phyloP scores from a whole-genome alignment of 1,140 invertebrate species.

The Scaptomyza montana region DNA sequence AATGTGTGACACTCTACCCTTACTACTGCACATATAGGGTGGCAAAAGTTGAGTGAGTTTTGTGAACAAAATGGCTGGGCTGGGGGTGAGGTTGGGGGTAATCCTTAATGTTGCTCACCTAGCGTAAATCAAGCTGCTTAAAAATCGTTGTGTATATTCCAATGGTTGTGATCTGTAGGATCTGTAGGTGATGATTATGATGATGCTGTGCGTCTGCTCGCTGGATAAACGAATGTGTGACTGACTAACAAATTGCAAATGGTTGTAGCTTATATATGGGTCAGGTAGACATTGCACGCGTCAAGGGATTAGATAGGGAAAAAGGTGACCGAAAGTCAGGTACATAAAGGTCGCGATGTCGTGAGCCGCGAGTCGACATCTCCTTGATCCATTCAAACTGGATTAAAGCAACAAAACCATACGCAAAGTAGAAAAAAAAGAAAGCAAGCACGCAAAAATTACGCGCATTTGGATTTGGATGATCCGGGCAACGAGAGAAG shows the following conservation, averaged over 20 bases:
- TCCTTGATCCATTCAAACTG: constrained; percentile 74
- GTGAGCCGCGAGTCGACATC: constrained; percentile 17
- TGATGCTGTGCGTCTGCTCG: constrained; percentile 44
- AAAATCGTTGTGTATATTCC: constrained; percentile 24
- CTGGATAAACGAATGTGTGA: constrained; percentile 48
- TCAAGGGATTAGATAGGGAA: constrained; percentile 64
- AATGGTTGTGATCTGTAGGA: constrained; percentile 17
- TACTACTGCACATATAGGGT: constrained; percentile 22
- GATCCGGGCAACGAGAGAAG: constrained; percentile 54
- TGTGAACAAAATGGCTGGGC: constrained; percentile 49
- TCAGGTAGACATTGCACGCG: constrained; percentile 69
- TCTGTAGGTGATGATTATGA: neutral
- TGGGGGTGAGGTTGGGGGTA: neutral
- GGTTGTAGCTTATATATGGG: constrained; percentile 55
- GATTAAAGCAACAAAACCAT: constrained; percentile 53
- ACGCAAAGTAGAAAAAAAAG: constrained; percentile 13
- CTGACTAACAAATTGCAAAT: constrained; percentile 55
- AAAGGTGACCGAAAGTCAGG: constrained; percentile 63
- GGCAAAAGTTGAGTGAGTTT: constrained; percentile 63
- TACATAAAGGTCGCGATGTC: constrained; percentile 48
- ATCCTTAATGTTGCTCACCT: constrained; percentile 42
- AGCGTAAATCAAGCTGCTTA: constrained; percentile 13
- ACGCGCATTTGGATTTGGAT: constrained; percentile 63
- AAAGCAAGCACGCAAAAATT: constrained; percentile 35
- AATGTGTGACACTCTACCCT: constrained; percentile 15